Percentiles rank a stretch among this genome's conserved stretches.
Conservation (phyloP, 2,888 invertebrate species). For the Leucophenga montana region DNA sequence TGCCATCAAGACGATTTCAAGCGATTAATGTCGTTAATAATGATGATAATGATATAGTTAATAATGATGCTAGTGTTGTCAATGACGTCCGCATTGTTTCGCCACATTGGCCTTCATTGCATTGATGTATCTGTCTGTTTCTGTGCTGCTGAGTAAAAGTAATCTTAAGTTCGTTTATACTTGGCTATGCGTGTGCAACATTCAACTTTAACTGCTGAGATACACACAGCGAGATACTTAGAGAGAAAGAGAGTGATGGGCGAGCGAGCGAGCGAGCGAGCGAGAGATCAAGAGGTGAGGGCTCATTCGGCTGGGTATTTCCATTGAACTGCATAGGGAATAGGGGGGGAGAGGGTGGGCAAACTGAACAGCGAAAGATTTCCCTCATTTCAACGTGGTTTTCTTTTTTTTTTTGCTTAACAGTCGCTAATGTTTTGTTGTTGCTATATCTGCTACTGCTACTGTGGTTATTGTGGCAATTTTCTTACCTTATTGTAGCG, state of each 20-base stretch:
- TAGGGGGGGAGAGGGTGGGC: no score
- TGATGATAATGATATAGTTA: neutral
- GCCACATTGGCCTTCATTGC: no score
- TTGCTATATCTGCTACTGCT: constrained; percentile 1
- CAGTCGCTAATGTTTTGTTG: constrained; percentile 4
- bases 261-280: no score
- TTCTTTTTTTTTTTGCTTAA: constrained; percentile 6
- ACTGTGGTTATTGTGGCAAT: constrained; percentile 18
- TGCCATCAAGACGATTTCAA: neutral
- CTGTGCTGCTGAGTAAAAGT: constrained; percentile 1
- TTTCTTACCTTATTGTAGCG: constrained; percentile 24
- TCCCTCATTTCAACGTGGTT: constrained; percentile 22
- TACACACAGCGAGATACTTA: no score
- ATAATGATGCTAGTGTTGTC: neutral
- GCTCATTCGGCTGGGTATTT: neutral
- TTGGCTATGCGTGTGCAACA: neutral
- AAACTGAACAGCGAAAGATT: neutral
- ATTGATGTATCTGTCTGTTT: no score
- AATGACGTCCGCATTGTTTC: neutral
- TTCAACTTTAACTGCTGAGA: no score
- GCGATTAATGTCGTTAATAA: neutral
- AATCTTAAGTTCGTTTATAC: neutral
- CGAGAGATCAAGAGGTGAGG: no score
- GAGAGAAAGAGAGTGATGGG: neutral
- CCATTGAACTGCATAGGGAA: no score